These are phyloP conservation scores for Silurus meridionalis DNA, from an alignment of 2,113 vertebrate species.

Conservation along the genomic window DNA sequence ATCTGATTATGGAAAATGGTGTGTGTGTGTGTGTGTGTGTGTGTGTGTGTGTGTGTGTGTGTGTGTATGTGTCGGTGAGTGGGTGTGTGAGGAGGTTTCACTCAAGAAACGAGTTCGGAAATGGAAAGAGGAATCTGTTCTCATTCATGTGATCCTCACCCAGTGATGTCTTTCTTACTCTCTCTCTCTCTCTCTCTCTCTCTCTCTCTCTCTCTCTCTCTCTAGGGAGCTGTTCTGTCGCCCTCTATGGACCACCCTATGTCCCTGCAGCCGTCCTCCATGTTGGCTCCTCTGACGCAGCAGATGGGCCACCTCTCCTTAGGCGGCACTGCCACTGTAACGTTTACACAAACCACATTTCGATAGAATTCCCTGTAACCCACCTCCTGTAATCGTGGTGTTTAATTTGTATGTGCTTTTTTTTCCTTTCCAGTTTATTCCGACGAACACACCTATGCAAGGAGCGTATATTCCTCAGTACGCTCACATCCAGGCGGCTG, in stretches of 20 bases:
- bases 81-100: not conserved
- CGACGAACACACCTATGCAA: slow-evolving; percentile 91
- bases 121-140: not conserved
- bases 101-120: not conserved
- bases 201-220: not conserved
- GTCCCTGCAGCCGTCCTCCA: slow-evolving; percentile 93
- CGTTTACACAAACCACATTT: slow-evolving; percentile 47
- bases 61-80: not conserved
- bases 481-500: slow-evolving; percentile 84
- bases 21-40: not conserved
- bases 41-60: slow-evolving; percentile 15
- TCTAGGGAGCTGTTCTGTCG: slow-evolving; percentile 72
- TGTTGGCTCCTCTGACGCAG: slow-evolving; percentile 90
- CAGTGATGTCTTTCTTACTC: not conserved
- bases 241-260: slow-evolving; percentile 87
- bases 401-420: not conserved
- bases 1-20: not conserved
- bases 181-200: slow-evolving; percentile 13
- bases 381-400: not conserved
- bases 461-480: slow-evolving; percentile 96
- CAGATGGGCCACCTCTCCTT: slow-evolving; percentile 98
- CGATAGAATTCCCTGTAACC: too few relatives aligned
- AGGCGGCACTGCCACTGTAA: slow-evolving; percentile 89
- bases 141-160: not conserved
- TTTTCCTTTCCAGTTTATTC: slow-evolving; percentile 84